These are phyloP conservation scores for Sebastes melanostomus DNA, from an alignment of 2,797 vertebrate species.

Conservation along the genomic window DNA sequence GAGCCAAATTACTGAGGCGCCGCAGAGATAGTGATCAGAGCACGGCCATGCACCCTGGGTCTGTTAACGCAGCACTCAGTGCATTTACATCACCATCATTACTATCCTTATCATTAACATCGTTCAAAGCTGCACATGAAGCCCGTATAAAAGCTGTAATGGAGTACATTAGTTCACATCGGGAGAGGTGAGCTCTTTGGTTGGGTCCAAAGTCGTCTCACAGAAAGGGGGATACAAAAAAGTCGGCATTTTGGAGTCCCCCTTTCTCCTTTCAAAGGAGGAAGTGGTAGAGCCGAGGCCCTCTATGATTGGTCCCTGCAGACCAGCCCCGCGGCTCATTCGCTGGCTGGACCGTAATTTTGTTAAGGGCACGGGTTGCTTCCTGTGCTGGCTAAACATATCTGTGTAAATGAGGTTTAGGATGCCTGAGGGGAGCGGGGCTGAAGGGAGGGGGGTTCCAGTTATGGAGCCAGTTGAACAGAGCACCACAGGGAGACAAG, in stretches of 20 bases:
- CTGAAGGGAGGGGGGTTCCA: constrained; percentile 14
- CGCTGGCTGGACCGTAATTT: constrained; percentile 77
- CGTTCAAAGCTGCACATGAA: constrained; percentile 64
- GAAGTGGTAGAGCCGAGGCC: constrained; percentile 61
- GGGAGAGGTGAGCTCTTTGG: constrained; percentile 60
- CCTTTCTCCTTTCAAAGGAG: constrained; percentile 51
- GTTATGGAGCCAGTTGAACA: constrained; percentile 71
- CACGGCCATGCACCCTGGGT: constrained; percentile 65
- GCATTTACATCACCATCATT: constrained; percentile 78
- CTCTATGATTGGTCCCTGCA: constrained; percentile 78
- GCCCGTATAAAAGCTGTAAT: constrained; percentile 69
- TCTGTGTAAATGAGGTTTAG: constrained; percentile 83
- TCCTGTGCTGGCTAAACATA: constrained; percentile 84
- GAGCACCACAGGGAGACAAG: constrained; percentile 55
- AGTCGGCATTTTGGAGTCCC: constrained; percentile 19
- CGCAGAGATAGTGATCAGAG: constrained; percentile 79
- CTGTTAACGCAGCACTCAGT: constrained; percentile 78
- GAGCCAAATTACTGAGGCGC: constrained; percentile 81
- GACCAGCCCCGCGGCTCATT: constrained; percentile 80
- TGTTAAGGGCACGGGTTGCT: constrained; percentile 81
- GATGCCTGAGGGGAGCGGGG: constrained; percentile 71
- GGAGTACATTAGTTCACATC: constrained; percentile 61
- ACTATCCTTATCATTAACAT: constrained; percentile 73
- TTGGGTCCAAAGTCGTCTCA: constrained; percentile 40
- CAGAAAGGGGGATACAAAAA: constrained; percentile 19